Evolutionary conservation across 64 coral and sea anemone genomes (phyloP).

Genomic region (Catalaphyllia jardinei): DNA sequence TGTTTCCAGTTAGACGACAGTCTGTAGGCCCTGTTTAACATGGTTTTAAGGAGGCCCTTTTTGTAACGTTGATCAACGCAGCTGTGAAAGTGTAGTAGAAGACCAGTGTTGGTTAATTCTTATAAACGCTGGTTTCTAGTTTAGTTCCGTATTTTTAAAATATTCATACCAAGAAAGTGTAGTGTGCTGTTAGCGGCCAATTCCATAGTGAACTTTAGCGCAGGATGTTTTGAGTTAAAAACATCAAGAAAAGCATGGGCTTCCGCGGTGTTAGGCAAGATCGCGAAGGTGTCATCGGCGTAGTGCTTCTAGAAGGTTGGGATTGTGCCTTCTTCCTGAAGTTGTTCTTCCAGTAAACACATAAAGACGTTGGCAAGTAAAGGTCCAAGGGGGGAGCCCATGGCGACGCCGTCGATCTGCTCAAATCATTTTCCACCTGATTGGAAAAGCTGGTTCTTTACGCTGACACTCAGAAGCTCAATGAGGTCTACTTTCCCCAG

Average conservation of each 20-base stretch:
- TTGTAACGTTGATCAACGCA: background rate
- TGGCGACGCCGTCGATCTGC: background rate
- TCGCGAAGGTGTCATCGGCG: background rate
- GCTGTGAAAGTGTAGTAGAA: conserved; percentile 1
- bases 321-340: background rate
- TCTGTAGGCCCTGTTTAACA: background rate
- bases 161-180: background rate
- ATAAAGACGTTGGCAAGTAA: background rate
- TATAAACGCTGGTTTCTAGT: background rate
- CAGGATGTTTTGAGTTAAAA: too few species aligned
- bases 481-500: background rate
- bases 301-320: background rate
- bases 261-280: background rate
- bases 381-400: background rate
- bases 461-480: background rate
- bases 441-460: background rate
- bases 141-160: background rate
- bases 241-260: too few species aligned
- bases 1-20: background rate
- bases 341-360: background rate
- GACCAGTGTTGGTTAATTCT: background rate
- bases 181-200: too few species aligned
- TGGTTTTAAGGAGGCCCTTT: background rate
- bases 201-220: too few species aligned
- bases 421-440: background rate